A percentile compares a stretch with the other conserved stretches of the same genome.
Evolutionary conservation across 2,797 vertebrate genomes (phyloP).

Genomic region (Melanotaenia boesemani): DNA sequence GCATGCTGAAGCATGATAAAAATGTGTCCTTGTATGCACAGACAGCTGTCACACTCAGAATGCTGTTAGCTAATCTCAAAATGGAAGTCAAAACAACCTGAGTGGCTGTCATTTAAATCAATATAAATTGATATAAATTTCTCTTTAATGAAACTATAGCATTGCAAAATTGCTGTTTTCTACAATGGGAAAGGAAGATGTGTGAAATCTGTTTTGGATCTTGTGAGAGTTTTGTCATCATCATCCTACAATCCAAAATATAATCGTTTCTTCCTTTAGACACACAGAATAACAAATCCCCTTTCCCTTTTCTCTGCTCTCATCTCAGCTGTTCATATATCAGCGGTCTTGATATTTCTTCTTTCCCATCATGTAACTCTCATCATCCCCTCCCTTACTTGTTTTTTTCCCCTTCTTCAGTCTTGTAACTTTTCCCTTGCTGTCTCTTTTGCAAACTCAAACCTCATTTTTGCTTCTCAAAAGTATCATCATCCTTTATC

Average conservation of each 20-base stretch:
- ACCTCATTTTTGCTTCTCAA: constrained; percentile 14
- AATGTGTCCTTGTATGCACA: constrained; percentile 59
- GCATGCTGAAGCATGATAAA: constrained; percentile 48
- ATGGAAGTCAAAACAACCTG: constrained; percentile 54
- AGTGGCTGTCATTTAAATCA: constrained; percentile 41
- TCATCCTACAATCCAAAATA: constrained; percentile 6
- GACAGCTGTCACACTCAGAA: constrained; percentile 65
- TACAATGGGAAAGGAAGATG: constrained; percentile 2
- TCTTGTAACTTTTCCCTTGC: constrained; percentile 19
- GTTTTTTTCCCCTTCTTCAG: constrained; percentile 4
- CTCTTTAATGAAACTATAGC: constrained; percentile 40
- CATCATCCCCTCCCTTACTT: constrained; percentile 3
- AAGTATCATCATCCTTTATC: constrained; percentile 7
- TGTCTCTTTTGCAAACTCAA: constrained; percentile 21
- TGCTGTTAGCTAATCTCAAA: constrained; percentile 53
- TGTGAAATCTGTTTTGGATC: neutral
- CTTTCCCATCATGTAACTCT: constrained; percentile 4
- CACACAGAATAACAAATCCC: constrained; percentile 16
- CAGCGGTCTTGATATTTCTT: constrained; percentile 37
- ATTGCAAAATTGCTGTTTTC: constrained; percentile 17
- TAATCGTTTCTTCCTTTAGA: constrained; percentile 25
- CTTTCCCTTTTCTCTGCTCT: constrained; percentile 23
- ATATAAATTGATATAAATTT: constrained; percentile 29
- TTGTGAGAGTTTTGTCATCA: constrained; percentile 3
- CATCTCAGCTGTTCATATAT: constrained; percentile 47